Conservation (phyloP, 2,797 vertebrate genomes). For the Kryptopterus vitreolus region DNA sequence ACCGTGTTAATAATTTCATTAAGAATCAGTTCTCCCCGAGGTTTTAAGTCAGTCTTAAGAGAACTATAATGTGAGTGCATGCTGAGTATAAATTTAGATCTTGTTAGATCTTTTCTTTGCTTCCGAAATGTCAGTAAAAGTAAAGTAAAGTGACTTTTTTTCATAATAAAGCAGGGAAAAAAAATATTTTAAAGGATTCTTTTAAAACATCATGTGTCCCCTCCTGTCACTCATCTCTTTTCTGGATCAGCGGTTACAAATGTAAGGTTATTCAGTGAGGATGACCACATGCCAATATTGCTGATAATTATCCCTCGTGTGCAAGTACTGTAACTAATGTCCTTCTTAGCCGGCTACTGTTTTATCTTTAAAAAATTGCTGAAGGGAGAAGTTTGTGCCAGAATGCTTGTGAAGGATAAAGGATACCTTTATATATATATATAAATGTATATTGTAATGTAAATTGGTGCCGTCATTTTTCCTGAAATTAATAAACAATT, state of each 20-base stretch:
- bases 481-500: background rate
- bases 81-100: background rate
- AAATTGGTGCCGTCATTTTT: too few species aligned
- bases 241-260: slow-evolving; percentile 65
- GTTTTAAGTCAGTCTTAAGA: background rate
- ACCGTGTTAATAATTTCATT: background rate
- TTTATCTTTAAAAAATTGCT: slow-evolving; percentile 37
- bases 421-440: too few species aligned
- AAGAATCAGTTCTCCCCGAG: background rate
- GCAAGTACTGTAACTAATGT: slow-evolving; percentile 59
- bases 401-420: background rate
- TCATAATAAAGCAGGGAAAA: slow-evolving; percentile 13
- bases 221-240: slow-evolving; percentile 1
- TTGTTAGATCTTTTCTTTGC: background rate
- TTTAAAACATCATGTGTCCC: slow-evolving; percentile 10
- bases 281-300: slow-evolving; percentile 62
- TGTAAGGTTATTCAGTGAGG: slow-evolving; percentile 51
- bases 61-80: background rate
- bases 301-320: slow-evolving; percentile 61
- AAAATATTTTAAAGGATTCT: slow-evolving; percentile 17
- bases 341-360: slow-evolving; percentile 50
- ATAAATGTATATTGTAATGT: too few species aligned
- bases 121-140: too few species aligned
- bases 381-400: slow-evolving; percentile 7
- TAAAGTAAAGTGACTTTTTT: slow-evolving; percentile 23